Base-by-base conservation (phyloP, 2,113 vertebrate species). In the Festucalex cinctus region DNA sequence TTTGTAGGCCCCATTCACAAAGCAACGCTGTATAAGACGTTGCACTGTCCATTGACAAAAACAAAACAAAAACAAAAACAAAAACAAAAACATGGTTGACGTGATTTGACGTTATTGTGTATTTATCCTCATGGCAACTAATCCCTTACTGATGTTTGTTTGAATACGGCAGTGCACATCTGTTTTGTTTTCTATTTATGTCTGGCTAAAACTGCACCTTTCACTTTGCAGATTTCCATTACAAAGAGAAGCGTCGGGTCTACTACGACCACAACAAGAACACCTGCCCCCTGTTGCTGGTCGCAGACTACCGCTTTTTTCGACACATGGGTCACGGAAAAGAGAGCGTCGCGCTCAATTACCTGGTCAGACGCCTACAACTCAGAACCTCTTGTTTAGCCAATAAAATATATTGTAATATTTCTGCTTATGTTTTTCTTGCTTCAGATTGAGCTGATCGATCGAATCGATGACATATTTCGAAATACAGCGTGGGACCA, bases 381-480 rank as follows among this genome's bases (percentile, higher is more conserved):
- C 26, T 10, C n/a, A 19, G 14, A 48, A 36, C 12, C 28, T 49
- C 26, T n/a, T 46, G 9, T 65, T 20, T 49, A 17, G 3, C 10
- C 49, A 5, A 19, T 35, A 49, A 13, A n/a, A 35, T 49, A 14
- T 49, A 17, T 74, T 57, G 46, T 17, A 69, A 1, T 14, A 22
- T 9, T 46, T 65, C 35, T 12, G 32, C 35, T 1, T 12, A 10
- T 37, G 1, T 13, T 65, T 41, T 17, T 32, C 60, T 49, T 48
- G 65, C 0, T 69, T 5, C 82, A 99, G 97, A 99, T 99, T 79
- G 97, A 98, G 61, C 81, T 99, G 72, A 98, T 99, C 77, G 97
- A 99, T 91, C 91, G 98, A 84, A 97, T 99, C 32, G 97, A 99
- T 77, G 97, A 98, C 87, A 99, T 99, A 79, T 99, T 97, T 78